Evolutionary conservation across 2,888 invertebrate species (phyloP), one percentile per base, ranked within the genome.

Genomic region (Scelioninae gen. 1): DNA sequence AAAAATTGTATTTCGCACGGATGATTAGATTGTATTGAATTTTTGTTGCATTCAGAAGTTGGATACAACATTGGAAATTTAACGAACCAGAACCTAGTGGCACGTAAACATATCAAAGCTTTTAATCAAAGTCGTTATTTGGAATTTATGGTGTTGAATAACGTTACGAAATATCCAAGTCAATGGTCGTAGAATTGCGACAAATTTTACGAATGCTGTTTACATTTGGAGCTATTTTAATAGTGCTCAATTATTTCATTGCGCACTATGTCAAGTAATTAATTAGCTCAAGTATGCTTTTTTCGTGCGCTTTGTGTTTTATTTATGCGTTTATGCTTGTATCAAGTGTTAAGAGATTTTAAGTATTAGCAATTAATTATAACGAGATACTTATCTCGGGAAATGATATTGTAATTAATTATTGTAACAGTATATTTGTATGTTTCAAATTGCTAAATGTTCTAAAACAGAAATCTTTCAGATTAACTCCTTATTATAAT

Each of bases 41-140:
- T 77, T 63, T 62, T 45, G 29, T 16, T 38, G 32, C 38, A 31
- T 56, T 53, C 45, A 23, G 53, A 34, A 47, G 60, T 55, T 69
- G 15, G 55, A 55, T 47, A 47, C 15, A 51, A 49, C 53, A 23
- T 40, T 45, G 63, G 56, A 63, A 63, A 78, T 71, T 71, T 78
- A 71, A 63, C 71, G 63, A 68, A 78, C 15, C 78, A 78, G 71
- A 78, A 78, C 78, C 63, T 71, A 78, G 49, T 78, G 43, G 47
- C 56, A 34, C 71, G 56, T 78, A 78, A 76, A 62, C 62, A 62
- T 78, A 78, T 78, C 78, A 78, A 47, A 51, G 78, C 58, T 49
- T 72, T 56, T 69, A 72, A 71, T 79, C 78, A 62, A 65, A 58
- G 71, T 79, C 71, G 78, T 79, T 79, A 79, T 63, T 51, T 38